Conservation (phyloP, 2,888 invertebrate species). For the Lycophotia porphyrea region DNA sequence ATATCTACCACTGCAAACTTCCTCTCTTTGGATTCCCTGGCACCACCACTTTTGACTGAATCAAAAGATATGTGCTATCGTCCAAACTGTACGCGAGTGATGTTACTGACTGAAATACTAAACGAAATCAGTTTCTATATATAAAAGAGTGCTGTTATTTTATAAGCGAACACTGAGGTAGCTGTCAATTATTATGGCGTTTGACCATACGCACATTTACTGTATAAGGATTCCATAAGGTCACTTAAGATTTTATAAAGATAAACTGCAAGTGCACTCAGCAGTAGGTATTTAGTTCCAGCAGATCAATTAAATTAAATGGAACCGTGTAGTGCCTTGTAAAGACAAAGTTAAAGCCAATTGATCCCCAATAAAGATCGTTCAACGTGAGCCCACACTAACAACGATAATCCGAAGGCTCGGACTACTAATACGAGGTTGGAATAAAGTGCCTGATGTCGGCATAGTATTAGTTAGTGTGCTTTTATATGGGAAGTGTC, state of each 20-base stretch:
- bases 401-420: constrained; percentile 67
- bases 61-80: neutral
- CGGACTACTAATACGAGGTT: constrained; percentile 42
- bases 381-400: constrained; percentile 65
- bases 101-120: neutral
- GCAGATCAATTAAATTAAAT: constrained; percentile 50
- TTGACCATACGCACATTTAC: constrained; percentile 1
- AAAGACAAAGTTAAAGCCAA: constrained; percentile 60
- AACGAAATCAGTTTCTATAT: no score
- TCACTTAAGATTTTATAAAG: neutral
- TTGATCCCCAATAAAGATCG: constrained; percentile 65
- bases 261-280: constrained; percentile 1
- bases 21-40: no score
- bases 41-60: neutral
- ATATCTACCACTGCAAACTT: no score
- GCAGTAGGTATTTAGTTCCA: constrained; percentile 28
- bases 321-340: constrained; percentile 42
- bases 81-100: neutral
- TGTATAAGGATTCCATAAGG: neutral
- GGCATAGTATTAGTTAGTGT: constrained; percentile 12
- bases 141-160: neutral
- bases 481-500: neutral
- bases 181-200: neutral
- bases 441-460: constrained; percentile 25
- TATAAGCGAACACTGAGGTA: neutral